phyloP scores from a whole-genome alignment of 2,888 invertebrate species.

The Muschampia plurimacula region DNA sequence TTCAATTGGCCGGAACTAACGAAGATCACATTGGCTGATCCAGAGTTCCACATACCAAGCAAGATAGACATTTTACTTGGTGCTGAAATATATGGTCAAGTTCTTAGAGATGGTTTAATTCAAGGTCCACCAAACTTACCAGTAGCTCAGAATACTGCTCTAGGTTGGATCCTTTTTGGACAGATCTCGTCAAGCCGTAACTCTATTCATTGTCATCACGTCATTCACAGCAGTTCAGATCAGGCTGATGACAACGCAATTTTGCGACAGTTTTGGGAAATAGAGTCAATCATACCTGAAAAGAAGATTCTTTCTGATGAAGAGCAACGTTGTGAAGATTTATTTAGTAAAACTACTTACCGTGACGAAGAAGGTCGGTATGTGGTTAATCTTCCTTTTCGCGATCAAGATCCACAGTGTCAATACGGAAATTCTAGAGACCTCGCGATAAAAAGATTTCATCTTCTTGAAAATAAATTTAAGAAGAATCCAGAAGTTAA shows the following conservation, averaged over 20 bases:
- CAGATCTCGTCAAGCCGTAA: neutral
- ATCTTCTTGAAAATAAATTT: slow-evolving; percentile 5
- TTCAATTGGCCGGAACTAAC: neutral
- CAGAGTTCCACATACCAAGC: neutral
- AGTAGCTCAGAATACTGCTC: neutral
- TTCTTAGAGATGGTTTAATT: neutral
- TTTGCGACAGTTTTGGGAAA: slow-evolving; percentile 4
- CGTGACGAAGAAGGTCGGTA: slow-evolving; percentile 1
- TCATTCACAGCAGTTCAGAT: neutral
- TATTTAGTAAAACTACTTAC: slow-evolving; percentile 1
- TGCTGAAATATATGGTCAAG: slow-evolving; percentile 7
- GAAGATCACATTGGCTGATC: neutral
- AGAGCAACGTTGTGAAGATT: neutral
- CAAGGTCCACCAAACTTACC: slow-evolving; percentile 1
- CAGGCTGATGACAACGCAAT: slow-evolving; percentile 7
- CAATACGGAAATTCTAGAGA: slow-evolving; percentile 9
- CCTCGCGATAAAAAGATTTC: slow-evolving; percentile 1
- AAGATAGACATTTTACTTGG: slow-evolving; percentile 1
- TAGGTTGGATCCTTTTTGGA: slow-evolving; percentile 1
- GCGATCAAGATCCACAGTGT: slow-evolving; percentile 8
- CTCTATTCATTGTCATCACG: slow-evolving; percentile 5
- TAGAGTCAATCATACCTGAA: slow-evolving; percentile 2
- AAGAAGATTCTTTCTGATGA: neutral
- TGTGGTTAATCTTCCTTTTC: slow-evolving; percentile 13
- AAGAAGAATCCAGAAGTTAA: neutral